phyloP scores from a whole-genome alignment of 1,140 invertebrate genomes.

The Chironomus striatipennis region DNA sequence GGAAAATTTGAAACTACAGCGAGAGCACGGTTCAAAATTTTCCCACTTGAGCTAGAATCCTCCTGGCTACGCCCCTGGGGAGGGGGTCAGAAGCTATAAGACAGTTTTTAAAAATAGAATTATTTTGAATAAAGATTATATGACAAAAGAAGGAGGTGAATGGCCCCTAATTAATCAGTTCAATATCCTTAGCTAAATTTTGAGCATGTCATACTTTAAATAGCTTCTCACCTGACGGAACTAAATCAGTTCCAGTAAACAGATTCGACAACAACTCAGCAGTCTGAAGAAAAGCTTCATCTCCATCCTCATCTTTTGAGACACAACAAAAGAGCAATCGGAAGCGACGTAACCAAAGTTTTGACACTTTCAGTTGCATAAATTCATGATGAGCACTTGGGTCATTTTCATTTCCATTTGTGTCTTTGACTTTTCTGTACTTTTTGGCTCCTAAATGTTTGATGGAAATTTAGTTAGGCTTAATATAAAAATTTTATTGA shows the following conservation, averaged over 20 bases:
- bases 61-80: no score
- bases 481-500: not conserved
- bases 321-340: conserved; percentile 73
- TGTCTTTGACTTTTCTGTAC: conserved; percentile 35
- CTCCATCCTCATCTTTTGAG: conserved; percentile 64
- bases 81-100: no score
- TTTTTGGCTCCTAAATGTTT: conserved; percentile 40
- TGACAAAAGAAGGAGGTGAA: no score
- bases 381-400: conserved; percentile 48
- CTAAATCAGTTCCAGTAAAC: conserved; percentile 75
- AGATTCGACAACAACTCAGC: conserved; percentile 67
- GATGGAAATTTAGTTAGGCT: not conserved
- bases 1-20: no score
- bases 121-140: no score
- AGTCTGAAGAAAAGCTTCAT: conserved; percentile 75
- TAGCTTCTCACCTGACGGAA: conserved; percentile 52
- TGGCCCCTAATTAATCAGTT: no score
- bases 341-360: conserved; percentile 61
- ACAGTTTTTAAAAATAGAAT: no score
- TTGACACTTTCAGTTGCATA: conserved; percentile 47
- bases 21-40: no score
- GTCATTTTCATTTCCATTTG: conserved; percentile 39
- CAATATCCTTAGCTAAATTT: no score
- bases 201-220: no score
- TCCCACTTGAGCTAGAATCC: no score